Percentiles rank a stretch among this genome's conserved stretches.
These are phyloP conservation scores for Lepus townsendii DNA, from an alignment of 2,797 vertebrate species.

Conservation along the genomic window DNA sequence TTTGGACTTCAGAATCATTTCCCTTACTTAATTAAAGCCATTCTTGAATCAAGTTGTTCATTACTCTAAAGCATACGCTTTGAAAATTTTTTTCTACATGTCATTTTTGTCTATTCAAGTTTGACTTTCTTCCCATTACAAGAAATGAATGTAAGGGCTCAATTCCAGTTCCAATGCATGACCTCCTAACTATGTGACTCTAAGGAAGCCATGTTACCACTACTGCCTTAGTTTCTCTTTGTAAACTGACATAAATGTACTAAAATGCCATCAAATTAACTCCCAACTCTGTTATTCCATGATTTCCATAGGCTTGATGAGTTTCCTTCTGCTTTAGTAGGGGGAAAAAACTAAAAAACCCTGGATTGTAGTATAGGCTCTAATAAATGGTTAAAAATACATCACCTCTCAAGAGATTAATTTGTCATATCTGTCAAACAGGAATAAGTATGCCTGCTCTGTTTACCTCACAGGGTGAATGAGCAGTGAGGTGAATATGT, in stretches of 20 bases:
- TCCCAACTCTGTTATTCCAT: not conserved
- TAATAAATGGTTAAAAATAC: not conserved
- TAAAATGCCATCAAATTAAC: conserved; percentile 29
- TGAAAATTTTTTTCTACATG: not conserved
- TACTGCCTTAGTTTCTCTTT: not conserved
- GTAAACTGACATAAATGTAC: conserved; percentile 4
- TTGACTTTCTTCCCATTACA: conserved; percentile 14
- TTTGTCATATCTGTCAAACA: not conserved
- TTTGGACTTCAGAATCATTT: conserved; percentile 5
- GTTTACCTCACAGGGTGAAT: not conserved
- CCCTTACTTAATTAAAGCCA: not conserved
- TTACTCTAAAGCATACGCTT: conserved; percentile 26
- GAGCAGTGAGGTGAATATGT: not conserved
- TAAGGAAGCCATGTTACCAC: conserved; percentile 32
- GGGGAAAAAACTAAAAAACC: conserved; percentile 3
- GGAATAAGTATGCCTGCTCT: conserved; percentile 9
- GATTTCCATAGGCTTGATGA: conserved; percentile 41
- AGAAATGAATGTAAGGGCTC: not conserved
- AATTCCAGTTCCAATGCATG: not conserved
- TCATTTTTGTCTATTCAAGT: not conserved
- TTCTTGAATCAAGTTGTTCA: conserved; percentile 43
- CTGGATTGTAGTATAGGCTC: not conserved
- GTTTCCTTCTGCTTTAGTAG: conserved; percentile 52
- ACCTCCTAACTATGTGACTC: not conserved
- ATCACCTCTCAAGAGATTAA: conserved; percentile 29